Conservation (phyloP, 2,797 vertebrate species). For the Rhabdomys pumilio region DNA sequence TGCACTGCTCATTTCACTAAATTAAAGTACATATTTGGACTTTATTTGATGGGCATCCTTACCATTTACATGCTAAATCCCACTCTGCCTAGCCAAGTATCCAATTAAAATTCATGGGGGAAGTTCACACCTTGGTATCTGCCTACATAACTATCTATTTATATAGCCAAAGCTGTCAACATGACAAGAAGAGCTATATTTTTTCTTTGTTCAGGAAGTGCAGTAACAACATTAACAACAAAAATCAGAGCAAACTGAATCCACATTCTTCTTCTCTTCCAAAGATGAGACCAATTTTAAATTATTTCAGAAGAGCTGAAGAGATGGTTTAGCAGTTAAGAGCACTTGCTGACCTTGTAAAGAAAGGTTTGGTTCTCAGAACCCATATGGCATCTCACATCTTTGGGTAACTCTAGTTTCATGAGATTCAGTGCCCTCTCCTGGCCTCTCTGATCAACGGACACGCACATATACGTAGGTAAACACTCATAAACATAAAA, state of each 20-base stretch:
- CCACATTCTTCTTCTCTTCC: constrained; percentile 23
- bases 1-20: constrained; percentile 52
- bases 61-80: constrained; percentile 76
- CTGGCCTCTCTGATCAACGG: too few relatives aligned
- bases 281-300: constrained; percentile 52
- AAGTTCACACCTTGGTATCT: constrained; percentile 82
- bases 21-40: constrained; percentile 65
- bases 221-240: constrained; percentile 78
- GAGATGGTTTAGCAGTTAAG: neutral
- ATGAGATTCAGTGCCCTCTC: neutral
- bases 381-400: neutral
- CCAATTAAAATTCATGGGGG: constrained; percentile 82
- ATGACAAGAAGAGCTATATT: constrained; percentile 77
- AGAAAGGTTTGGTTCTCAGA: neutral
- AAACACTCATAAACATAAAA: neutral
- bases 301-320: neutral
- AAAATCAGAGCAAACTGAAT: constrained; percentile 73
- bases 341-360: neutral
- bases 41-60: constrained; percentile 73
- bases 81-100: constrained; percentile 64
- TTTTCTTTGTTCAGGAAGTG: constrained; percentile 78
- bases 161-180: constrained; percentile 79
- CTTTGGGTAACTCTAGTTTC: neutral
- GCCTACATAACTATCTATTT: constrained; percentile 86
- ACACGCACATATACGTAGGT: neutral